These are phyloP conservation scores for Neotoma lepida DNA, from an alignment of 2,113 vertebrate genomes.

Conservation along the genomic window DNA sequence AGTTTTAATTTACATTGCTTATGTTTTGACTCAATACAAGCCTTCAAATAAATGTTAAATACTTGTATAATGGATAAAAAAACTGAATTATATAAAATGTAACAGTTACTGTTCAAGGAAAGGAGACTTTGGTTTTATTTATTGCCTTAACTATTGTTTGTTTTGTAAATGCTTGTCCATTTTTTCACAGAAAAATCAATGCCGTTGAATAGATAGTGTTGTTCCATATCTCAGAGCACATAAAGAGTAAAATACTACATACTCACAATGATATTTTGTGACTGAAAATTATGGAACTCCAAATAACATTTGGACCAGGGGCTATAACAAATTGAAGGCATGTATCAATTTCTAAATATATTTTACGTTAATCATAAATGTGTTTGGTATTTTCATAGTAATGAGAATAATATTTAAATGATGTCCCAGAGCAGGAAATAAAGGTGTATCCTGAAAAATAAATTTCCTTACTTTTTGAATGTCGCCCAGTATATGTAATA, in stretches of 20 bases:
- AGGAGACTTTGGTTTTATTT: neutral
- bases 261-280: neutral
- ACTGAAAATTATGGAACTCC: neutral
- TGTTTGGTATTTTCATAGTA: constrained; percentile 46
- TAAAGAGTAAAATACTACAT: neutral
- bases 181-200: neutral
- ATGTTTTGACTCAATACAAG: neutral
- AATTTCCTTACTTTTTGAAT: neutral
- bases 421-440: neutral
- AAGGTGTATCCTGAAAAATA: neutral
- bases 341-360: constrained; percentile 23
- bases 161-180: neutral
- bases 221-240: neutral
- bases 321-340: neutral
- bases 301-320: neutral
- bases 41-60: neutral
- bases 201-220: neutral
- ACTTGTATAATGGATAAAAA: neutral
- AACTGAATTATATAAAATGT: neutral
- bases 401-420: constrained; percentile 47
- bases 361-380: constrained; percentile 23
- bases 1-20: neutral
- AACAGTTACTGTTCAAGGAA: neutral
- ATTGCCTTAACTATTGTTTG: neutral
- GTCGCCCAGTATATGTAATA: neutral